A percentile compares a stretch with the other conserved stretches of the same genome.
phyloP scores from a whole-genome alignment of 2,888 invertebrate genomes.

The Hymenopus coronatus region DNA sequence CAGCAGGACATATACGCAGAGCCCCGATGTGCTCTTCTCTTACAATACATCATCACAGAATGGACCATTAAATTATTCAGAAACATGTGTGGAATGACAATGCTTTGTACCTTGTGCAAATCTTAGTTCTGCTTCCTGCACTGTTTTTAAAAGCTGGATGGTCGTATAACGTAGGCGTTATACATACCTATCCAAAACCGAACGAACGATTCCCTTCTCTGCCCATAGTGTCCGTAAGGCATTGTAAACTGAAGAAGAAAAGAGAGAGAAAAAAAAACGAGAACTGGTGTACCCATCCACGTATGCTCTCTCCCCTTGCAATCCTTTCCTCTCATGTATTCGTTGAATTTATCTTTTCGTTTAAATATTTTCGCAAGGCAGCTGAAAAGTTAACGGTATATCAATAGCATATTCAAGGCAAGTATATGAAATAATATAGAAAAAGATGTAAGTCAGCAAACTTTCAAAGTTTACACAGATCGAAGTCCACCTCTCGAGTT shows the following conservation, averaged over 20 bases:
- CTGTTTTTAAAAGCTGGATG: not conserved
- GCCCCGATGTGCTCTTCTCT: not conserved
- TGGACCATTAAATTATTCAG: not conserved
- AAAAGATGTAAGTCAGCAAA: not conserved
- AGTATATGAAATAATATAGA: not conserved
- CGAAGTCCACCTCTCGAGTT: not conserved
- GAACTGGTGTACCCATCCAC: not conserved
- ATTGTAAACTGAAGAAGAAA: not conserved
- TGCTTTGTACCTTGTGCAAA: not conserved
- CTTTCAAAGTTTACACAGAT: not conserved
- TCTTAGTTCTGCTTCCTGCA: not conserved
- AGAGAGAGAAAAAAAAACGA: not conserved
- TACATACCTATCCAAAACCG: not conserved
- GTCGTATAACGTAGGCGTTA: not conserved
- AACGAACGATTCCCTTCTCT: not conserved
- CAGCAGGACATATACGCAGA: not conserved
- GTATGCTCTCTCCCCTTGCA: not conserved
- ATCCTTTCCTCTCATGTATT: not conserved
- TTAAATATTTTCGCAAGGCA: not conserved
- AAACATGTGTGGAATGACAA: not conserved
- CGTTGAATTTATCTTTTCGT: not conserved
- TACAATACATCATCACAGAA: not conserved
- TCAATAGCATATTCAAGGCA: not conserved
- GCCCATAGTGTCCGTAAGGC: not conserved
- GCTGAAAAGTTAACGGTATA: not conserved